phyloP scores from a whole-genome alignment of 1,140 invertebrate genomes.

The Antheraea pernyi region DNA sequence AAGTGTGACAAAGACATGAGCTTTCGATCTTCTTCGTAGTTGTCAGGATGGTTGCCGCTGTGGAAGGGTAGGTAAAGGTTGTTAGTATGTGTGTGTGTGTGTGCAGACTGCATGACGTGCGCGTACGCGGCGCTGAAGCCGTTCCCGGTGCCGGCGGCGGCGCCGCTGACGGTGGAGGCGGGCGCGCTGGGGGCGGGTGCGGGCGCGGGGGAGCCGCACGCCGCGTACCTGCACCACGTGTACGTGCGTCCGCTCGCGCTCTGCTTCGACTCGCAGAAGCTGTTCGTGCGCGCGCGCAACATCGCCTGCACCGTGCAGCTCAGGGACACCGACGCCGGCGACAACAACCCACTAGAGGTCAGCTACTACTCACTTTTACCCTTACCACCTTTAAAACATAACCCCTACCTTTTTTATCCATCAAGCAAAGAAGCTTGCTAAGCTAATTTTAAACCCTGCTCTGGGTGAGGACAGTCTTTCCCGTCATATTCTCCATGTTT shows the following conservation, averaged over 20 bases:
- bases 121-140: conserved; percentile 89
- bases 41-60: too few relatives aligned
- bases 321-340: conserved; percentile 81
- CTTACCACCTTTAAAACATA: too few relatives aligned
- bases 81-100: too few relatives aligned
- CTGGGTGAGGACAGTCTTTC: too few relatives aligned
- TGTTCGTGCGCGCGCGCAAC: conserved; percentile 92
- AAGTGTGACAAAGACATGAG: too few relatives aligned
- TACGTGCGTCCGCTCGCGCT: conserved; percentile 94
- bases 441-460: too few relatives aligned
- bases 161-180: conserved; percentile 88
- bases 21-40: too few relatives aligned
- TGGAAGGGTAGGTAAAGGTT: too few relatives aligned
- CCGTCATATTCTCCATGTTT: too few relatives aligned
- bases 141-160: conserved; percentile 87
- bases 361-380: too few relatives aligned
- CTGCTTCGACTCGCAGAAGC: conserved; percentile 95
- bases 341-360: conserved; percentile 60
- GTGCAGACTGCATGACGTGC: conserved; percentile 88
- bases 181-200: conserved; percentile 85
- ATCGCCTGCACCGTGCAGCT: conserved; percentile 94
- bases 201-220: conserved; percentile 87
- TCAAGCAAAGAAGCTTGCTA: too few relatives aligned
- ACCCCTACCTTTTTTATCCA: too few relatives aligned
- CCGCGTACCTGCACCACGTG: conserved; percentile 91